phyloP scores from a whole-genome alignment of 2,797 vertebrate genomes.

The Sebastes nivosus region DNA sequence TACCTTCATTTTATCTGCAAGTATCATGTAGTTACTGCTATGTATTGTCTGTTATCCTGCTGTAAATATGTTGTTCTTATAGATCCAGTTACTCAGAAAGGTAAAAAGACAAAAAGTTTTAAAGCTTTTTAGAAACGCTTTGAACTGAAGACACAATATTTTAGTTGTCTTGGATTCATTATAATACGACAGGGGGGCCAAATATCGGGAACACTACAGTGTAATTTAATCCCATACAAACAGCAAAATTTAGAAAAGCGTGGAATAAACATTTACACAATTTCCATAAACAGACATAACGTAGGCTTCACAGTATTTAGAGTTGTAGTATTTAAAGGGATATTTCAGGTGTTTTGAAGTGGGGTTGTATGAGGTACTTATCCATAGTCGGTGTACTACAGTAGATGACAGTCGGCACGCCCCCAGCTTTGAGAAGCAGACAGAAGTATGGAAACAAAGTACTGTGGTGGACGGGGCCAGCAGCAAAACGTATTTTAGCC shows the following conservation, averaged over 20 bases:
- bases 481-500: no score
- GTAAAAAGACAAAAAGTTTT: neutral
- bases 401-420: no score
- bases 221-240: neutral
- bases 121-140: constrained; percentile 5
- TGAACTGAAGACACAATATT: neutral
- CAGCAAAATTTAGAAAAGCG: neutral
- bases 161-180: neutral
- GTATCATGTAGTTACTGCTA: constrained; percentile 18
- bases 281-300: neutral
- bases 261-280: neutral
- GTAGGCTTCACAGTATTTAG: neutral
- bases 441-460: no score
- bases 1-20: neutral
- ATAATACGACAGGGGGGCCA: neutral
- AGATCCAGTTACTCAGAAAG: neutral
- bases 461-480: no score
- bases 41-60: neutral
- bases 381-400: no score
- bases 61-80: constrained; percentile 31
- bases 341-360: no score
- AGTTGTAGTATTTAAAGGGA: no score
- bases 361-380: no score
- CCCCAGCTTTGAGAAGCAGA: no score
- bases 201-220: neutral